These are phyloP conservation scores for Haliclona indistincta DNA, from an alignment of 37 sponge, comb jelly and placozoan species.

Conservation along the genomic window DNA sequence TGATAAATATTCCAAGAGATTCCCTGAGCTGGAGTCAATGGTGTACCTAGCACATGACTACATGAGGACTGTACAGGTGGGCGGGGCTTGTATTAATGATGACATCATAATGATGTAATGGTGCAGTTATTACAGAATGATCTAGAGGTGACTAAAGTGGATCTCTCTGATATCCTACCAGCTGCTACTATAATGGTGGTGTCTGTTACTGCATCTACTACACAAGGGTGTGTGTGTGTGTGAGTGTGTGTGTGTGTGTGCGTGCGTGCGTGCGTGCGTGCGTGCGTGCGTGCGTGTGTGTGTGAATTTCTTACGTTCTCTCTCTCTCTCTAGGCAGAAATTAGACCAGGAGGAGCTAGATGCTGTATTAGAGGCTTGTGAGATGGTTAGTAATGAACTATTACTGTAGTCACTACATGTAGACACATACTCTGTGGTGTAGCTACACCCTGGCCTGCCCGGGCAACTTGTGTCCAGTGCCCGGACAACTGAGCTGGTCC, in stretches of 20 bases:
- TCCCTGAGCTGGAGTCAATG: constrained; percentile 97
- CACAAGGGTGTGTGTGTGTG: constrained; percentile 97
- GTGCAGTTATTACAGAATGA: constrained; percentile 75
- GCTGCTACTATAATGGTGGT: constrained; percentile 99
- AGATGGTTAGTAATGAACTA: constrained; percentile 72
- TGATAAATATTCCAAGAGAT: constrained; percentile 90
- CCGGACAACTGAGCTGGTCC: no score
- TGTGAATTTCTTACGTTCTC: no score
- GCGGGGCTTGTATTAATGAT: not conserved
- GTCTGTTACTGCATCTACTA: constrained; percentile 98
- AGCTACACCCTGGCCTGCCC: no score
- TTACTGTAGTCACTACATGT: no score
- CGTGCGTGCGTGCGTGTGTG: no score
- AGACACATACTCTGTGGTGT: no score
- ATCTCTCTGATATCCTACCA: constrained; percentile 83
- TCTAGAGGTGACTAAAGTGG: constrained; percentile 83
- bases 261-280: no score
- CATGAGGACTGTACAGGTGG: constrained; percentile 85
- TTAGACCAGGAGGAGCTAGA: constrained; percentile 76
- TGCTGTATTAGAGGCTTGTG: constrained; percentile 74
- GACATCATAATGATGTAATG: not conserved
- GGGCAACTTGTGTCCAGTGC: no score
- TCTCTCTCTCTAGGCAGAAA: no score
- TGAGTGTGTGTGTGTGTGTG: no score
- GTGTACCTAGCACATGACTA: constrained; percentile 92